A percentile compares a stretch with the other conserved stretches of the same genome.
Evolutionary conservation across 1,140 invertebrate species (phyloP).

Genomic region (Gerris buenoi): DNA sequence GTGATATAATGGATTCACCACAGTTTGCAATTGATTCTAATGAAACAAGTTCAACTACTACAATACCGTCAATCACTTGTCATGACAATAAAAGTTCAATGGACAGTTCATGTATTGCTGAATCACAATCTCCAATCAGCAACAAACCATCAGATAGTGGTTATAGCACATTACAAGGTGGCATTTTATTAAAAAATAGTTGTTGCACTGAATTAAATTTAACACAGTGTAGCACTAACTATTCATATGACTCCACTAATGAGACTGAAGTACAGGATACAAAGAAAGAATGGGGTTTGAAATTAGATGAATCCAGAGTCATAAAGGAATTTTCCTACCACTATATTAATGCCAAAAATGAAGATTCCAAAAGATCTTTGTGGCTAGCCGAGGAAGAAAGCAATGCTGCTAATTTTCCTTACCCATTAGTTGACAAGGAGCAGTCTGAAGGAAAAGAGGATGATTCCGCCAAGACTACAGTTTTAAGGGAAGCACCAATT

Average conservation of each 20-base stretch:
- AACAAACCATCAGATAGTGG: slow-evolving; percentile 29
- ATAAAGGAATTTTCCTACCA: slow-evolving; percentile 35
- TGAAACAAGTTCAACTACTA: no score
- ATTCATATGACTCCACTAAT: not conserved
- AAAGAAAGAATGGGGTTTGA: slow-evolving; percentile 27
- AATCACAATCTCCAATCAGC: slow-evolving; percentile 4
- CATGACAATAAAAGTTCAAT: no score
- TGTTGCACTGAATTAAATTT: not conserved
- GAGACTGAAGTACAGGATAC: not conserved
- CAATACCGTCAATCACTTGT: no score
- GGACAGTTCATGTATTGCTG: no score
- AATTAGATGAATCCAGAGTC: slow-evolving; percentile 31
- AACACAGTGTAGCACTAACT: not conserved
- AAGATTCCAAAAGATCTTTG: not conserved
- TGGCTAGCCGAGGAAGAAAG: not conserved
- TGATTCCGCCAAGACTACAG: not conserved
- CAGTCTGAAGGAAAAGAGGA: not conserved
- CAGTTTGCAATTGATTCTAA: no score
- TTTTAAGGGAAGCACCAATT: not conserved
- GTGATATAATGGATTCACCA: no score
- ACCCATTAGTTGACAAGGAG: no score
- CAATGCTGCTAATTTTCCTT: no score
- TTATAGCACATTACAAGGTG: slow-evolving; percentile 28
- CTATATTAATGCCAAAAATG: slow-evolving; percentile 30
- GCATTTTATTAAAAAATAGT: slow-evolving; percentile 7